Evolutionary conservation across 1,140 invertebrate species (phyloP), one percentile per base, ranked within the genome.

Genomic region (Camponotus pennsylvanicus): DNA sequence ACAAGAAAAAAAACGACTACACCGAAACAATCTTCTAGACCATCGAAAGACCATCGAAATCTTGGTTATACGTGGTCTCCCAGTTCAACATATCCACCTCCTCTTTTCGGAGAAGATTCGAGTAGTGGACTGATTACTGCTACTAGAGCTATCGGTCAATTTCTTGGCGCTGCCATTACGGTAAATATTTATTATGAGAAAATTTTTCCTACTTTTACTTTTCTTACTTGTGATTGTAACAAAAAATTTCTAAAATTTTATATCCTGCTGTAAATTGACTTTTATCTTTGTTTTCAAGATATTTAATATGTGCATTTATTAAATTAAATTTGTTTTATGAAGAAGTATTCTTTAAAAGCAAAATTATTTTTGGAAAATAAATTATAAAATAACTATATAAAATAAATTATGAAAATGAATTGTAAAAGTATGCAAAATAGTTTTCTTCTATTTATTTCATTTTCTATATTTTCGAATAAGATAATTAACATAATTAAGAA

Each of bases 81-180:
- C 13, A 93, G 91, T 84, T 95, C 94, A 2, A 94, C 94, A 0
- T 95, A 95, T 85, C 94, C 94, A n/a, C 92, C 93, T 15, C 93
- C 94, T 18, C 87, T 95, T 8, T 95, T 95, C 42, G 91, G 92
- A 64, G 91, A 92, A 64, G 85, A 69, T 64, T 69, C 66, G 34
- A 69, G 71, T 61, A 85, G 61, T 27, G 76, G 85, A 13, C 96
- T 52, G 70, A 96, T 97, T 79, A 97, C 97, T 88, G 97, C 97
- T 79, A 97, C 97, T 8, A 96, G 96, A 93, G 96, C 97, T 3
- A 97, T 97, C 90, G 97, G 97, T 88, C 96, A 97, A 92, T 97
- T 97, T 92, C 95, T 97, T 90, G 97, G 97, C 91, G 96, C 97
- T 90, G 97, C 97, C 21, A 96, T 97, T 90, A 96, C 97, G 96